phyloP scores from a whole-genome alignment of 2,113 vertebrate species.

The Antennarius striatus region DNA sequence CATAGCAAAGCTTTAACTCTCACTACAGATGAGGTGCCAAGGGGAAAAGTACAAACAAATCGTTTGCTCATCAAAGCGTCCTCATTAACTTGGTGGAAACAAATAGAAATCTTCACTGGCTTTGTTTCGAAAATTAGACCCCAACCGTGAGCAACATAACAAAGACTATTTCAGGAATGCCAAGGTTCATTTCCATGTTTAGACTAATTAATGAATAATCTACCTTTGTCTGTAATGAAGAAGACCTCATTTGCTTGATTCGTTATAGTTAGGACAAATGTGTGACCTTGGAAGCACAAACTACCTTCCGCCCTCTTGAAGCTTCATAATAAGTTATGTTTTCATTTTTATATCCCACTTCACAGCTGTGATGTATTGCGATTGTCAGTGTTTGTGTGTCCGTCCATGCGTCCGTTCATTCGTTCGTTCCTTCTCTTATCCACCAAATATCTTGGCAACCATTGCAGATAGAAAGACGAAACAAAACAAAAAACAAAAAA shows the following conservation, averaged over 20 bases:
- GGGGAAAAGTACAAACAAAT: constrained; percentile 28
- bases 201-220: constrained; percentile 49
- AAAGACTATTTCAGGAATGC: constrained; percentile 46
- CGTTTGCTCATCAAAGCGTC: constrained; percentile 42
- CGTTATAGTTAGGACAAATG: constrained; percentile 23
- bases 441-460: too few relatives aligned
- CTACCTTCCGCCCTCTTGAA: constrained; percentile 15
- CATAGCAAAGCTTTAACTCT: constrained; percentile 25
- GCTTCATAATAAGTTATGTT: neutral
- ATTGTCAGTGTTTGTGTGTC: too few relatives aligned
- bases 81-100: constrained; percentile 59
- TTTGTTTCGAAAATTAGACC: constrained; percentile 55
- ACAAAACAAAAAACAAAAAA: too few relatives aligned
- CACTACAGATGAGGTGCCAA: constrained; percentile 1
- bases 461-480: too few relatives aligned
- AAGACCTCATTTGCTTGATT: constrained; percentile 47
- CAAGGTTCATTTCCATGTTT: constrained; percentile 60
- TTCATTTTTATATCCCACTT: too few relatives aligned
- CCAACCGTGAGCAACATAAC: constrained; percentile 50
- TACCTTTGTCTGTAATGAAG: constrained; percentile 39
- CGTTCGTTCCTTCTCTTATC: too few relatives aligned
- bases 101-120: constrained; percentile 52
- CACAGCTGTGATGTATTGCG: too few relatives aligned
- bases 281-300: constrained; percentile 40
- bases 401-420: too few relatives aligned